A percentile compares a stretch with the other conserved stretches of the same genome.
Conservation (phyloP, 2,797 vertebrate species). For the Channa striata region DNA sequence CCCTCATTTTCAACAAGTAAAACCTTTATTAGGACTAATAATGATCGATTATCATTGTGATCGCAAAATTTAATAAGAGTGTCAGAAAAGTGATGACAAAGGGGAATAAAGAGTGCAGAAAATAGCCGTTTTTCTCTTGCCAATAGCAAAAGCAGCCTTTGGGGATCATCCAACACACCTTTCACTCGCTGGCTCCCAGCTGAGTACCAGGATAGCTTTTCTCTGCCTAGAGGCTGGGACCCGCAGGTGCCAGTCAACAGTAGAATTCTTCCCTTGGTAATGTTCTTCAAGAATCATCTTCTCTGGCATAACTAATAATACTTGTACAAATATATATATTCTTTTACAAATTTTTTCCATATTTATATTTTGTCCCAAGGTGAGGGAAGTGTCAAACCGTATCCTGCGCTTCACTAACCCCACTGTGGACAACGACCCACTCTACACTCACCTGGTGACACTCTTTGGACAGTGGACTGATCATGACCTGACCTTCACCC, state of each 20-base stretch:
- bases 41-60: too few relatives aligned
- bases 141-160: constrained; percentile 58
- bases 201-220: constrained; percentile 85
- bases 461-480: constrained; percentile 89
- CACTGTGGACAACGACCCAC: constrained; percentile 72
- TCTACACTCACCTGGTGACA: constrained; percentile 84
- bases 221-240: constrained; percentile 84
- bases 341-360: not conserved
- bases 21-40: not conserved
- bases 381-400: constrained; percentile 87
- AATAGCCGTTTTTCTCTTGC: not conserved
- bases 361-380: constrained; percentile 75
- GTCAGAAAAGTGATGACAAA: not conserved
- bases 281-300: constrained; percentile 4
- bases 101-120: not conserved
- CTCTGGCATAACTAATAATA: not conserved
- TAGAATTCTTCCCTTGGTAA: constrained; percentile 85
- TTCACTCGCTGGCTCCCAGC: constrained; percentile 87
- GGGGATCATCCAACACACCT: constrained; percentile 84
- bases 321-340: not conserved
- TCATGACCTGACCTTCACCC: constrained; percentile 89
- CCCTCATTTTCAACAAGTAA: not conserved
- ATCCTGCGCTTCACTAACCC: constrained; percentile 78
- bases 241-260: constrained; percentile 59
- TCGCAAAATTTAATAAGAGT: not conserved